phyloP scores from a whole-genome alignment of 1,140 invertebrate genomes.

The Macrotrachela quadricornifera region DNA sequence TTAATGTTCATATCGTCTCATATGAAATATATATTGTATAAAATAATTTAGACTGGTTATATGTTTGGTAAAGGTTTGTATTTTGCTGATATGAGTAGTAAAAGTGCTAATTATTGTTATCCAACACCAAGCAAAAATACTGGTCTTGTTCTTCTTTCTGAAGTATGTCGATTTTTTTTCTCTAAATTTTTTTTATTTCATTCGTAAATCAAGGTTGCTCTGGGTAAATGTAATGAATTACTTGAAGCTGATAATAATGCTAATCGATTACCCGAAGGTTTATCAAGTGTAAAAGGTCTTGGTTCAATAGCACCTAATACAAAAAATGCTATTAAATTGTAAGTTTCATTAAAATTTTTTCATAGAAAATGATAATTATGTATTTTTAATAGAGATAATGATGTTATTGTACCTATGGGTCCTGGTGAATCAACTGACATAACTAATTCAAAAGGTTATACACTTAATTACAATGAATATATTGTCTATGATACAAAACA shows the following conservation, averaged over 20 bases:
- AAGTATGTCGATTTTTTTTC: constrained; percentile 40
- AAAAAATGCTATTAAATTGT: too few species aligned
- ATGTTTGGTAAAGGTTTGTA: constrained; percentile 82
- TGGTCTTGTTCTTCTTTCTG: constrained; percentile 68
- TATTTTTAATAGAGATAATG: constrained; percentile 14
- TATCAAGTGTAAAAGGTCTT: too few species aligned
- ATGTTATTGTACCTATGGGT: constrained; percentile 24
- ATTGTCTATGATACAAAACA: constrained; percentile 30
- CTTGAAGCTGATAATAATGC: constrained; percentile 21
- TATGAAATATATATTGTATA: background rate
- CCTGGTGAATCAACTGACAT: constrained; percentile 13
- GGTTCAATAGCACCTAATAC: too few species aligned
- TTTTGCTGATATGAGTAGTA: constrained; percentile 95
- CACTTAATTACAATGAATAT: constrained; percentile 32
- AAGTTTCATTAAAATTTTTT: too few species aligned
- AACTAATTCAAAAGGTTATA: constrained; percentile 18
- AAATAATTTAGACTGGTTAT: constrained; percentile 57
- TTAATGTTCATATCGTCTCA: constrained; percentile 1
- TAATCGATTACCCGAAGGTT: constrained; percentile 9
- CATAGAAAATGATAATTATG: too few species aligned
- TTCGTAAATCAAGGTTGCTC: constrained; percentile 15
- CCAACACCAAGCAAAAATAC: constrained; percentile 45
- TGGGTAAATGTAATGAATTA: constrained; percentile 21
- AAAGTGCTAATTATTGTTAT: constrained; percentile 89
- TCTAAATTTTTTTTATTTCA: constrained; percentile 13